Evolutionary conservation across 53 echinoderm and acorn worm genomes (phyloP).

Genomic region (Henricia sp.): DNA sequence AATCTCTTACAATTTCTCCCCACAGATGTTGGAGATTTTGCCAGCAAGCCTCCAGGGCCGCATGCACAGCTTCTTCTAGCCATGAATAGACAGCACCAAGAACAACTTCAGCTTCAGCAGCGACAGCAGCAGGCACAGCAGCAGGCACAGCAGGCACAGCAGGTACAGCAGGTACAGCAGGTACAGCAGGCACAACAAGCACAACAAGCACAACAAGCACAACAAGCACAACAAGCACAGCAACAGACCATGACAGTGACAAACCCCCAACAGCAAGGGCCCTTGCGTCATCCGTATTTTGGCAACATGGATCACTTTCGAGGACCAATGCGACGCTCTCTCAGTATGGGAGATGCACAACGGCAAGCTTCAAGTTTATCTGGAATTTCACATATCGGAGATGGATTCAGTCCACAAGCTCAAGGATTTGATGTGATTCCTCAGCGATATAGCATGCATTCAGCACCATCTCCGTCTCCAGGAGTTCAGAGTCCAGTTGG

Average conservation of each 20-base stretch:
- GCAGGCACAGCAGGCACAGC: constrained; percentile 21
- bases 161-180: constrained; percentile 17
- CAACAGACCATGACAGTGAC: constrained; percentile 37
- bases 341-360: constrained; percentile 61
- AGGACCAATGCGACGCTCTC: constrained; percentile 66
- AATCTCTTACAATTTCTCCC: not conserved
- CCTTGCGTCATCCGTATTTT: constrained; percentile 62
- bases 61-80: constrained; percentile 93
- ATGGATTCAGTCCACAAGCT: constrained; percentile 46
- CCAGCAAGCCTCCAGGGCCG: constrained; percentile 93
- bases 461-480: constrained; percentile 45
- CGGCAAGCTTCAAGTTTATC: constrained; percentile 38
- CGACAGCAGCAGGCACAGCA: constrained; percentile 62
- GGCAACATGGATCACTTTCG: constrained; percentile 46
- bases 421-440: constrained; percentile 42
- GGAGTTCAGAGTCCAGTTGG: constrained; percentile 64
- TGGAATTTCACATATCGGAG: constrained; percentile 34
- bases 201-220: no score
- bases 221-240: constrained; percentile 13
- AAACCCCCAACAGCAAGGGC: constrained; percentile 38
- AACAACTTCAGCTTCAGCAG: constrained; percentile 81
- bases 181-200: constrained; percentile 31
- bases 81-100: constrained; percentile 95
- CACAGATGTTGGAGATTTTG: constrained; percentile 90
- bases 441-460: constrained; percentile 50